Percentiles rank a stretch among this genome's conserved stretches.
Evolutionary conservation across 2,797 vertebrate genomes (phyloP).

Genomic region (Catharus ustulatus): DNA sequence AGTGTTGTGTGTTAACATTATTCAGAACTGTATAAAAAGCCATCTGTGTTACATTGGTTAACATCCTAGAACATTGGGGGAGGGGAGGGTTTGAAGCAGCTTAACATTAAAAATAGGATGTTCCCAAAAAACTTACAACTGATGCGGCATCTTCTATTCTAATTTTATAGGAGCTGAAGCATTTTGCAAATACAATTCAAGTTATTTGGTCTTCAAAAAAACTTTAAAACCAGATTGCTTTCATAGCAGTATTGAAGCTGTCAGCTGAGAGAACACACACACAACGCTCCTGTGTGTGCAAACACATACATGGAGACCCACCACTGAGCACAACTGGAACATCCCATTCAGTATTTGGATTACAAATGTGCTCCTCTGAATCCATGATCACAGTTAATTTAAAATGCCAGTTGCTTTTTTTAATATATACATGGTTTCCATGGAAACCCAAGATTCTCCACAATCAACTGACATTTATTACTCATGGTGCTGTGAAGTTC

Average conservation of each 20-base stretch:
- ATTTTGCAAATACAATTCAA: conserved; percentile 61
- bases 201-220: conserved; percentile 56
- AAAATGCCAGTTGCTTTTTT: conserved; percentile 24
- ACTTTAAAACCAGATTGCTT: conserved; percentile 57
- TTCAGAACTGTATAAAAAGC: conserved; percentile 71
- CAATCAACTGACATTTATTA: conserved; percentile 47
- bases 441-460: conserved; percentile 38
- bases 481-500: conserved; percentile 48
- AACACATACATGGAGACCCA: conserved; percentile 14
- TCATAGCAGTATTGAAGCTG: conserved; percentile 46
- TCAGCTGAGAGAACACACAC: conserved; percentile 36
- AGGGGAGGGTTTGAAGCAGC: conserved; percentile 59
- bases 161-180: conserved; percentile 65
- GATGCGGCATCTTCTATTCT: conserved; percentile 62
- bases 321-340: conserved; percentile 37
- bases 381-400: conserved; percentile 51
- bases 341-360: conserved; percentile 8
- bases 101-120: conserved; percentile 63
- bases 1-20: conserved; percentile 65
- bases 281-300: background rate
- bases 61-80: conserved; percentile 52
- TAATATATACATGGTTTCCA: conserved; percentile 14
- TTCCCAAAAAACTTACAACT: conserved; percentile 61
- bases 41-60: conserved; percentile 61
- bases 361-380: background rate